These are phyloP conservation scores for Kryptopterus vitreolus DNA, from an alignment of 2,797 vertebrate species.

Conservation along the genomic window DNA sequence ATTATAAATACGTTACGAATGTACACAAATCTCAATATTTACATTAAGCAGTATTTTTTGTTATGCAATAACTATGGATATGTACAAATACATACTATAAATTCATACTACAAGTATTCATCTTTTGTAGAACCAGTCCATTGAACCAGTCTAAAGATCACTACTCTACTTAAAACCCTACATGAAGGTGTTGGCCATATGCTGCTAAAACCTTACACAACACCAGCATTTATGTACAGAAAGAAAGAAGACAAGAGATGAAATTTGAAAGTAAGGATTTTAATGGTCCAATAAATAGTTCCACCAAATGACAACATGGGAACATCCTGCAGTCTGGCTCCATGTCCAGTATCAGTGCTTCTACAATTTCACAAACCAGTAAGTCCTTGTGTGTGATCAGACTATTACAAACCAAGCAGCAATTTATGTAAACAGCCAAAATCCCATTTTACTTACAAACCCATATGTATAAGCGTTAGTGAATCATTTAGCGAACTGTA, in stretches of 20 bases:
- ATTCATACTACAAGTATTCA: not conserved
- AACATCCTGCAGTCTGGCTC: constrained; percentile 58
- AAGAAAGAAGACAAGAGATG: constrained; percentile 23
- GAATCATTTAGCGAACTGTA: not conserved
- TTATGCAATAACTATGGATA: constrained; percentile 14
- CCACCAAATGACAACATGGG: constrained; percentile 58
- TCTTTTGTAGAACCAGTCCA: not conserved
- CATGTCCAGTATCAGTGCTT: constrained; percentile 68
- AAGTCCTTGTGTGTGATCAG: constrained; percentile 17
- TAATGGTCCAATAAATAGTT: constrained; percentile 79
- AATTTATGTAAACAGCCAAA: constrained; percentile 22
- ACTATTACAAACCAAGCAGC: constrained; percentile 43
- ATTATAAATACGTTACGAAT: constrained; percentile 4
- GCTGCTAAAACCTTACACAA: not conserved
- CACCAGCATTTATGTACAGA: not conserved
- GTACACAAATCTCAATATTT: not conserved
- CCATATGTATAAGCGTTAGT: not conserved
- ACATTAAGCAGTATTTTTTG: not conserved
- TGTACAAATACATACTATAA: constrained; percentile 20
- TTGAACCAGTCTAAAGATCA: not conserved
- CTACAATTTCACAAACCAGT: constrained; percentile 49
- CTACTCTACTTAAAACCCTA: not conserved
- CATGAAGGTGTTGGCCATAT: not conserved
- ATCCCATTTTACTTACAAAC: constrained; percentile 35
- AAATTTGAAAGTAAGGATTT: constrained; percentile 72